Evolutionary conservation across 2,888 invertebrate species (phyloP).

Genomic region (Isotomurus palustris): DNA sequence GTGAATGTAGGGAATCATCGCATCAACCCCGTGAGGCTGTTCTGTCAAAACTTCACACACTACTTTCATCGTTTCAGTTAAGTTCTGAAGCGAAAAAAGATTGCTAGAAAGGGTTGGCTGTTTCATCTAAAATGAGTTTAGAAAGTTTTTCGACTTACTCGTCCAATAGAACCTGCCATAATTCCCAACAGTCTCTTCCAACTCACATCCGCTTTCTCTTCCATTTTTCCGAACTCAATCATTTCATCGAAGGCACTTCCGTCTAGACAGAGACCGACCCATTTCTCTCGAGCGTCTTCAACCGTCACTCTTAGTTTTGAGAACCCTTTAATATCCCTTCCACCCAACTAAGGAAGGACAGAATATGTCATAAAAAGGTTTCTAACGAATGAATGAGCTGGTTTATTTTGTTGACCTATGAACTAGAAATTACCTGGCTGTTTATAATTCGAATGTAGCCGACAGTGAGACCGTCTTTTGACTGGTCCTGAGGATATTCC

Average conservation of each 20-base stretch:
- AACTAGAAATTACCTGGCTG: constrained; percentile 60
- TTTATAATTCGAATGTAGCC: constrained; percentile 73
- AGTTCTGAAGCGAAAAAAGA: constrained; percentile 21
- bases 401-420: constrained; percentile 41
- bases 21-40: constrained; percentile 42
- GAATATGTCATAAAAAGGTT: not conserved
- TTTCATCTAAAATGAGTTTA: too few relatives aligned
- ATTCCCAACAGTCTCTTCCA: constrained; percentile 38
- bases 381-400: constrained; percentile 3
- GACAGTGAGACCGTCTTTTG: constrained; percentile 69
- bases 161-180: constrained; percentile 37
- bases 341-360: not conserved
- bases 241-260: constrained; percentile 27
- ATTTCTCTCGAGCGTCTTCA: constrained; percentile 28
- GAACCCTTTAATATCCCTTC: constrained; percentile 10
- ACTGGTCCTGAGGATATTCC: constrained; percentile 64
- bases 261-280: constrained; percentile 39
- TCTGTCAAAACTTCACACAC: constrained; percentile 43
- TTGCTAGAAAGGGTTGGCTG: too few relatives aligned
- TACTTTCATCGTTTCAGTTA: constrained; percentile 41
- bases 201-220: constrained; percentile 19
- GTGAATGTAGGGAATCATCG: constrained; percentile 36
- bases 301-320: constrained; percentile 11
- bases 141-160: constrained; percentile 11
- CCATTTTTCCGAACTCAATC: constrained; percentile 23